These are phyloP conservation scores for Cheirogaleus medius DNA, from an alignment of 2,113 vertebrate species.

Conservation along the genomic window DNA sequence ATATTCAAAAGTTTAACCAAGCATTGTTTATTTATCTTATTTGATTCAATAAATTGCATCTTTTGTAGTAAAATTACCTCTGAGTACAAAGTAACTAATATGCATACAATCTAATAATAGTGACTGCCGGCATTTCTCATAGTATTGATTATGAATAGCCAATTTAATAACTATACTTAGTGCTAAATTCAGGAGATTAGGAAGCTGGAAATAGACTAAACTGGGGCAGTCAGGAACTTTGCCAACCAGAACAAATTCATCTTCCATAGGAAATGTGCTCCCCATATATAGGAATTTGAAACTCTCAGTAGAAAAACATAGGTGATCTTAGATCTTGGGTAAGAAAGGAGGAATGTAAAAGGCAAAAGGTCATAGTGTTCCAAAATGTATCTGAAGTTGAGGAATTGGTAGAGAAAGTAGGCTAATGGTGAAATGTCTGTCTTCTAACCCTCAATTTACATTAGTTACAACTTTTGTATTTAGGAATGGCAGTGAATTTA, in stretches of 20 bases:
- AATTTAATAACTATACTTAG: background rate
- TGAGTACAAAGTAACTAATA: conserved; percentile 55
- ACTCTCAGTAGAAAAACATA: background rate
- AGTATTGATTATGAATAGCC: background rate
- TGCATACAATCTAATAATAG: background rate
- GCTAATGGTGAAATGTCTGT: background rate
- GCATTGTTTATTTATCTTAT: conserved; percentile 68
- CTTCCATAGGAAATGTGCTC: background rate
- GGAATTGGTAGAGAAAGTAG: background rate
- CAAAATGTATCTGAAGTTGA: background rate
- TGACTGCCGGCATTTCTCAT: background rate
- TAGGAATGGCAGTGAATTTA: background rate
- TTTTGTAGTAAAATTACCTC: conserved; percentile 61
- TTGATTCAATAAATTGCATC: conserved; percentile 56
- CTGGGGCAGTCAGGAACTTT: background rate
- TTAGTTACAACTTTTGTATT: background rate
- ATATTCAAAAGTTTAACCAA: conserved; percentile 68
- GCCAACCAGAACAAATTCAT: background rate
- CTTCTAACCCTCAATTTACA: background rate
- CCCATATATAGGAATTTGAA: background rate
- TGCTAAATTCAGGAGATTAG: background rate
- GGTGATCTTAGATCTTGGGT: background rate
- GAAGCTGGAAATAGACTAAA: background rate
- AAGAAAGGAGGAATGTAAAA: background rate
- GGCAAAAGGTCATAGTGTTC: background rate